Percentiles rank a stretch among this genome's conserved stretches.
Evolutionary conservation across 1,140 invertebrate genomes (phyloP).

Genomic region (Contarinia nasturtii): DNA sequence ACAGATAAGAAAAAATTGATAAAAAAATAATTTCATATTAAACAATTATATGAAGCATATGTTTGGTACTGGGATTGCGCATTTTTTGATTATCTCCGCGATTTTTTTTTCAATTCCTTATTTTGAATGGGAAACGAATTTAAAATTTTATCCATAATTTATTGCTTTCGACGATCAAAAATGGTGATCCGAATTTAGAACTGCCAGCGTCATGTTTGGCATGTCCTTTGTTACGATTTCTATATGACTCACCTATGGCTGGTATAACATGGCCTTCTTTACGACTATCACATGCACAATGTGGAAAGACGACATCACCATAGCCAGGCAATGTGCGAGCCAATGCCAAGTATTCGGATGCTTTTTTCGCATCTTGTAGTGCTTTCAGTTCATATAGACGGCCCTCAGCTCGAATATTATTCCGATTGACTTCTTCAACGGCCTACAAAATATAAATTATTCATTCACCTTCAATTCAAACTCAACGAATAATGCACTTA

Average conservation of each 20-base stretch:
- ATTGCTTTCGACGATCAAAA: too few species aligned
- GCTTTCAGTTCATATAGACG: slow-evolving; percentile 88
- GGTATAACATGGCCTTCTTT: slow-evolving; percentile 83
- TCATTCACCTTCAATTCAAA: too few species aligned
- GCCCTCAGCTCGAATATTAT: slow-evolving; percentile 73
- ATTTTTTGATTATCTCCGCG: too few species aligned
- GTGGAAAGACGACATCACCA: slow-evolving; percentile 81
- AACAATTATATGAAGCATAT: too few species aligned
- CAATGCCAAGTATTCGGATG: slow-evolving; percentile 72
- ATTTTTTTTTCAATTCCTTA: too few species aligned
- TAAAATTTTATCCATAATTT: too few species aligned
- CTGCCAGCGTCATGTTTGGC: too few species aligned
- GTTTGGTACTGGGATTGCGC: too few species aligned
- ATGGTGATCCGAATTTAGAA: too few species aligned
- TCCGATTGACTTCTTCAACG: slow-evolving; percentile 87
- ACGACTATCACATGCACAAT: slow-evolving; percentile 83
- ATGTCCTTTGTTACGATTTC: background rate
- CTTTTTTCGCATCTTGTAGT: slow-evolving; percentile 73
- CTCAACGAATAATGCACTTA: too few species aligned
- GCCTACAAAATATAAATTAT: slow-evolving; percentile 34
- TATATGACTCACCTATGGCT: slow-evolving; percentile 34
- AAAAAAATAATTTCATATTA: slow-evolving; percentile 5
- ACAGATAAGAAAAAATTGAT: too few species aligned
- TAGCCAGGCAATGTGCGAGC: slow-evolving; percentile 76
- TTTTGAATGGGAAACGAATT: too few species aligned